These are phyloP conservation scores for Ceramica pisi DNA, from an alignment of 2,888 invertebrate species.

Conservation along the genomic window DNA sequence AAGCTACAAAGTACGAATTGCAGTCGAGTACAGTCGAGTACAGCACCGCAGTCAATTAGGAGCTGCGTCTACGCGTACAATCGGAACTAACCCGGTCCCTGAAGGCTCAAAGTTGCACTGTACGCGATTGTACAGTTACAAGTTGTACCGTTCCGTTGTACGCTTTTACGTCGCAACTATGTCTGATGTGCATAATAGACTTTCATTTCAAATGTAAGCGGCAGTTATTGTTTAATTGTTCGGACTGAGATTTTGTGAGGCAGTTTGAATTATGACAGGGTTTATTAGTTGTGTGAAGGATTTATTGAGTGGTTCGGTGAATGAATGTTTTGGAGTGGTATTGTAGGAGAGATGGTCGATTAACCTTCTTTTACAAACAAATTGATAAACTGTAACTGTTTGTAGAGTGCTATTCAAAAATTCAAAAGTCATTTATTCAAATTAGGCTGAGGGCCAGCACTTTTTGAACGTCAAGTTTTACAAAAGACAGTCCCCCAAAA, in stretches of 20 bases:
- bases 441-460: no score
- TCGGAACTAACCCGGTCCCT: constrained; percentile 33
- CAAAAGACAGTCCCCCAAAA: no score
- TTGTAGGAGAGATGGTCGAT: neutral
- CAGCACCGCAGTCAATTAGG: constrained; percentile 29
- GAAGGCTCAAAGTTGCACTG: constrained; percentile 20
- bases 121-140: constrained; percentile 19
- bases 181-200: constrained; percentile 32
- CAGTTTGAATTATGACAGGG: neutral
- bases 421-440: no score
- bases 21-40: constrained; percentile 13
- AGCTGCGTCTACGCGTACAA: constrained; percentile 33
- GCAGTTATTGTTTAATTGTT: constrained; percentile 49
- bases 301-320: neutral
- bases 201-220: constrained; percentile 42
- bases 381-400: no score
- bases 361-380: no score
- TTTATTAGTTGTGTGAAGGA: constrained; percentile 4
- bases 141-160: constrained; percentile 22
- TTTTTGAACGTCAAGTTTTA: no score
- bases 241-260: constrained; percentile 30
- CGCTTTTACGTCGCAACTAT: constrained; percentile 22
- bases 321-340: neutral
- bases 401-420: no score
- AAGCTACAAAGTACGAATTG: constrained; percentile 14